Evolutionary conservation across 2,113 vertebrate genomes (phyloP).

Genomic region (Panthera leo): DNA sequence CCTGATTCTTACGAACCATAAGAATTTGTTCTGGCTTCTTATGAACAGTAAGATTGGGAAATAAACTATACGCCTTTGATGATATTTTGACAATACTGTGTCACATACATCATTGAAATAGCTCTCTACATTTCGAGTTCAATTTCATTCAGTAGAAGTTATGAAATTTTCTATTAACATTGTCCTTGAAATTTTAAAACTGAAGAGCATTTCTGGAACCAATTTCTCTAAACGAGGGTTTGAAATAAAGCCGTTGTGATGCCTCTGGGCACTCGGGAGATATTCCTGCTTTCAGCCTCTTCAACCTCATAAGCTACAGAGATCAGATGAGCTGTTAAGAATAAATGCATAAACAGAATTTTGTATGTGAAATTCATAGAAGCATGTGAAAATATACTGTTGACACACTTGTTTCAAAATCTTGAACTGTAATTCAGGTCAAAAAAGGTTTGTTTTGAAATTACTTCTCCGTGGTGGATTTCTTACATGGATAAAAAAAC

Average conservation of each 20-base stretch:
- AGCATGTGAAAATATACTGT: not conserved
- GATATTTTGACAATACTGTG: not conserved
- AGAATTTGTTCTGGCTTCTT: not conserved
- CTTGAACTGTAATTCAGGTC: not conserved
- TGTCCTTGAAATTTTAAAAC: not conserved
- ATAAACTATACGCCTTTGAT: not conserved
- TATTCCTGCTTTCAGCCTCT: not conserved
- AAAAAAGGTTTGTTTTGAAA: not conserved
- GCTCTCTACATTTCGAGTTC: conserved; percentile 50
- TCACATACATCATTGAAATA: not conserved
- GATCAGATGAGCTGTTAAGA: not conserved
- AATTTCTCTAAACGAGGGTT: not conserved
- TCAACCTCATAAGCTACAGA: not conserved
- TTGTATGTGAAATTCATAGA: not conserved
- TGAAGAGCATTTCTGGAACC: not conserved
- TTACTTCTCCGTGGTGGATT: not conserved
- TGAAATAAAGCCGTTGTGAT: conserved; percentile 55
- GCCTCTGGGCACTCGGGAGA: not conserved
- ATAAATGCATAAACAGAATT: not conserved
- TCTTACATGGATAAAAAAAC: not conserved
- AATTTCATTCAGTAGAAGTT: conserved; percentile 40
- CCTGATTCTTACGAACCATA: not conserved
- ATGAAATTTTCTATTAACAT: not conserved
- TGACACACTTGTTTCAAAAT: conserved; percentile 26
- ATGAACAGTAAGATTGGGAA: not conserved